phyloP scores from a whole-genome alignment of 2,888 invertebrate genomes.

The Mythimna lalbum region DNA sequence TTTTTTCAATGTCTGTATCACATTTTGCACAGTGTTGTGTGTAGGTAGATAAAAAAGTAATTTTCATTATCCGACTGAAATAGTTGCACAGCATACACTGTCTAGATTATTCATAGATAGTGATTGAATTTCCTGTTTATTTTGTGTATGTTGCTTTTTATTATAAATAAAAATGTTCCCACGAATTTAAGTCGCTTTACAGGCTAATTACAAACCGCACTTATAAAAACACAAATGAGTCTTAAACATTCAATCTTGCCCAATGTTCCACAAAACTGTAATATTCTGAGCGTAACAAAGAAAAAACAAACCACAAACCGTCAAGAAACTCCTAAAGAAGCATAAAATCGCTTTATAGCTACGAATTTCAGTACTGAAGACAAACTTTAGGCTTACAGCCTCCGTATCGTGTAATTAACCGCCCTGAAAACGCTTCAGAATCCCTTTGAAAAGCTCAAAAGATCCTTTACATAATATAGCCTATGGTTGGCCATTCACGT shows the following conservation, averaged over 20 bases:
- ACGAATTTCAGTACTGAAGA: conserved; percentile 71
- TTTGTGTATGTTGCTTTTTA: neutral
- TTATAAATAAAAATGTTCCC: conserved; percentile 7
- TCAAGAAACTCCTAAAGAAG: conserved; percentile 66
- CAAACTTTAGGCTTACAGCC: conserved; percentile 73
- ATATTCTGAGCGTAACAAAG: conserved; percentile 52
- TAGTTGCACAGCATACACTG: neutral
- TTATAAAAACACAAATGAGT: conserved; percentile 29
- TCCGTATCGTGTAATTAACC: conserved; percentile 83
- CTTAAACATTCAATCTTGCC: conserved; percentile 41
- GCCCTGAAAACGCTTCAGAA: conserved; percentile 79
- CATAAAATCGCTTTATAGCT: conserved; percentile 71
- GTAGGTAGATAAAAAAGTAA: neutral
- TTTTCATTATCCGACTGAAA: neutral
- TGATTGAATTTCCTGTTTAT: conserved; percentile 26
- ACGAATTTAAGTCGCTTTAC: neutral
- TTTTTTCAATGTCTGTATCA: neutral
- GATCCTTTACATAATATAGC: conserved; percentile 86
- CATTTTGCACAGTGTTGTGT: neutral
- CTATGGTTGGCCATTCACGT: conserved; percentile 82
- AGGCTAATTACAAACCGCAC: conserved; percentile 13
- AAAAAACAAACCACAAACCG: conserved; percentile 67
- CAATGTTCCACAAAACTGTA: conserved; percentile 48
- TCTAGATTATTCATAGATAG: conserved; percentile 7
- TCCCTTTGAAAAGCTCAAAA: conserved; percentile 85